Conservation (phyloP, 2,113 vertebrate species). For the Nyctibius bracteatus region DNA sequence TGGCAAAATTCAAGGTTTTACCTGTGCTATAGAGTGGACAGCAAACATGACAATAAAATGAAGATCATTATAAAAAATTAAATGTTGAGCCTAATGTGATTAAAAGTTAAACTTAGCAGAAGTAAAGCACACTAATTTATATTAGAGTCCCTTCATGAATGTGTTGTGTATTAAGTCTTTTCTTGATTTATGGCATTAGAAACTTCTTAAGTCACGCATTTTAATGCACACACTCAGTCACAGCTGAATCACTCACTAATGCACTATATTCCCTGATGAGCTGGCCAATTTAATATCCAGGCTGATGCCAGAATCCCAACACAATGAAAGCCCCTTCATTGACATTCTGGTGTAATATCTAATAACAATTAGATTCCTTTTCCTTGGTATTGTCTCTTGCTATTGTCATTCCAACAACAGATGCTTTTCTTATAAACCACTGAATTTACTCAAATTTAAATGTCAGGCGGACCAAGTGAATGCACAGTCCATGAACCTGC, state of each 20-base stretch:
- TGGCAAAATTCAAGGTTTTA: background rate
- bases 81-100: background rate
- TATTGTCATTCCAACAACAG: constrained; percentile 69
- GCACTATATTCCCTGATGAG: constrained; percentile 52
- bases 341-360: constrained; percentile 45
- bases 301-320: constrained; percentile 40
- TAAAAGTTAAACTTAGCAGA: background rate
- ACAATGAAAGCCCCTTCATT: constrained; percentile 41
- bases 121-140: background rate
- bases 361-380: constrained; percentile 62
- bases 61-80: constrained; percentile 9
- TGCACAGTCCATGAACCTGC: constrained; percentile 40
- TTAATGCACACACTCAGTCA: constrained; percentile 16
- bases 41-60: background rate
- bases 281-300: constrained; percentile 52
- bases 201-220: constrained; percentile 30
- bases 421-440: constrained; percentile 67
- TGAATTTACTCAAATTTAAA: constrained; percentile 72
- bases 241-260: constrained; percentile 59
- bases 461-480: constrained; percentile 56
- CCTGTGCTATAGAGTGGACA: background rate
- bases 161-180: constrained; percentile 3
- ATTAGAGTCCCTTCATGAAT: background rate
- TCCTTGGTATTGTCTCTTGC: constrained; percentile 32
- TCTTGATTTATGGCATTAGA: constrained; percentile 60